Conservation (phyloP, 2,888 invertebrate species). For the Diachrysia chrysitis region DNA sequence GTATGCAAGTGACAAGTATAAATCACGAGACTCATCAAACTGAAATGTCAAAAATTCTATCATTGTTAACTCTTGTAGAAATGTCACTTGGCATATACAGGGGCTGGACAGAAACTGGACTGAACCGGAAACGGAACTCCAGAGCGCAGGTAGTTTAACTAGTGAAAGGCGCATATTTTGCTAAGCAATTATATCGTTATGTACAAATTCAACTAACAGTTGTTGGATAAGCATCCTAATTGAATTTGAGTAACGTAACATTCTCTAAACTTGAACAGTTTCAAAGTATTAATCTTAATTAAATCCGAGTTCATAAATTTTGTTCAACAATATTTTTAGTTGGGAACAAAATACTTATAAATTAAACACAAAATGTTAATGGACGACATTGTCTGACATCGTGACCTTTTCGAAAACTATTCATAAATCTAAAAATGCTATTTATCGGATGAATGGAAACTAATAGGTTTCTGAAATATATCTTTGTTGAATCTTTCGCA, state of each 20-base stretch:
- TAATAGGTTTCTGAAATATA: conserved; percentile 51
- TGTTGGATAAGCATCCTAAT: conserved; percentile 11
- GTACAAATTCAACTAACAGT: conserved; percentile 20
- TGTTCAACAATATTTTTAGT: background rate
- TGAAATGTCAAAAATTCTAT: too few relatives aligned
- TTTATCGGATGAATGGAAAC: conserved; percentile 19
- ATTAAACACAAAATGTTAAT: conserved; percentile 10
- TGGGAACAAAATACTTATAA: conserved; percentile 10
- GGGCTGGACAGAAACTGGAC: too few relatives aligned
- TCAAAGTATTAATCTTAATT: conserved; percentile 25
- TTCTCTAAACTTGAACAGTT: conserved; percentile 17
- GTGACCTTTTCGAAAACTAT: conserved; percentile 26
- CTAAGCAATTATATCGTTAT: too few relatives aligned
- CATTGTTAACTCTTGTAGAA: too few relatives aligned
- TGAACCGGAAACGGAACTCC: too few relatives aligned
- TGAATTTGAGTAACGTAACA: conserved; percentile 15
- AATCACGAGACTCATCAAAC: too few relatives aligned
- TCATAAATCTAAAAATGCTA: conserved; percentile 16
- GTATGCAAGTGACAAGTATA: too few relatives aligned
- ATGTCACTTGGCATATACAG: too few relatives aligned
- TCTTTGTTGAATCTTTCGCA: conserved; percentile 43
- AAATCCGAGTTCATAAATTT: conserved; percentile 21
- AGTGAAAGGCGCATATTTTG: too few relatives aligned
- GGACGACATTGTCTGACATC: conserved; percentile 33
- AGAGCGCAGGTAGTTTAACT: too few relatives aligned